A percentile compares a stretch with the other conserved stretches of the same genome.
phyloP scores from a whole-genome alignment of 2,113 vertebrate species.

The Suricata suricatta region DNA sequence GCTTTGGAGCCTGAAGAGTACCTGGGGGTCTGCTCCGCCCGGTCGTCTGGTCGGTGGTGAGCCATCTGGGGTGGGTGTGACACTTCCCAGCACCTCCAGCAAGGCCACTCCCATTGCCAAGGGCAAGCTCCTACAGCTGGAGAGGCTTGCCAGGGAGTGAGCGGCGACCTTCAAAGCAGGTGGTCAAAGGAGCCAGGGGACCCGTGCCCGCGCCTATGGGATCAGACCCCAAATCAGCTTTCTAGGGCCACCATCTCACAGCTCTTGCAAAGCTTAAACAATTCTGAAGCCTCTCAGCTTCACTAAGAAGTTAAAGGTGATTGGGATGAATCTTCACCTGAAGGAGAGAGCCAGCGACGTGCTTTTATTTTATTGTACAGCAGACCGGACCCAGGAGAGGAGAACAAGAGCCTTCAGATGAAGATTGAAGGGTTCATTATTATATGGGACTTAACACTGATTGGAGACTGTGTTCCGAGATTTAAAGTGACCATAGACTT shows the following conservation, averaged over 20 bases:
- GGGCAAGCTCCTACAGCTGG: not conserved
- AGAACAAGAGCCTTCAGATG: constrained; percentile 6
- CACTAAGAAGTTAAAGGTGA: not conserved
- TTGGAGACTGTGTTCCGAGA: not conserved
- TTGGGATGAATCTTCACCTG: not conserved
- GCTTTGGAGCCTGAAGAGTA: not conserved
- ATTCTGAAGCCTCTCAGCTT: not conserved
- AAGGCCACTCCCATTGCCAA: not conserved
- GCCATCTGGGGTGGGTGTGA: not conserved
- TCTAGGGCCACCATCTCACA: not conserved
- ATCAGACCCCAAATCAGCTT: not conserved
- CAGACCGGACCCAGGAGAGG: not conserved
- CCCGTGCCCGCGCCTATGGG: not conserved
- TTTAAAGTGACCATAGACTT: constrained; percentile 27
- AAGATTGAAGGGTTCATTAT: constrained; percentile 31
- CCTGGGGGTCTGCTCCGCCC: not conserved
- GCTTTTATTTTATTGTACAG: not conserved
- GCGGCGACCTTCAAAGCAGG: not conserved
- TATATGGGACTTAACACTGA: not conserved
- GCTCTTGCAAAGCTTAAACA: not conserved
- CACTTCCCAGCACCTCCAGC: not conserved
- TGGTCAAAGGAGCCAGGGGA: not conserved
- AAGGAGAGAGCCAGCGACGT: not conserved
- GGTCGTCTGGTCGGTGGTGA: not conserved
- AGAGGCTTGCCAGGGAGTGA: not conserved